phyloP scores from a whole-genome alignment of 2,113 vertebrate genomes.

The Nothobranchius furzeri region DNA sequence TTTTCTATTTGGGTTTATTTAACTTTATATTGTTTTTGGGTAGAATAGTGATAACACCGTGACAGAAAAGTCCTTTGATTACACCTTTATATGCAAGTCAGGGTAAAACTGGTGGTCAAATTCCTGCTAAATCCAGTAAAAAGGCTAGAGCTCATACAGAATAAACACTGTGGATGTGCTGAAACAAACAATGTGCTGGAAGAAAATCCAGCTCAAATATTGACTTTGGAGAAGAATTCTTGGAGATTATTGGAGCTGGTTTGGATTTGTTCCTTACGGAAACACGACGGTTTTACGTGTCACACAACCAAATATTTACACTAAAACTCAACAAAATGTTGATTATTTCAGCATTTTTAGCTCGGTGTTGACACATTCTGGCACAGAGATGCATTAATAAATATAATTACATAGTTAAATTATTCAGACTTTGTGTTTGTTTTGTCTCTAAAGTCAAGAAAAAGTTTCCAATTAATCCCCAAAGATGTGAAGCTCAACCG shows the following conservation, averaged over 20 bases:
- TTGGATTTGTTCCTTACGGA: background rate
- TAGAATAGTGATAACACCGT: too few relatives aligned
- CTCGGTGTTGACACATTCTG: too few relatives aligned
- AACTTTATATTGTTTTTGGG: too few relatives aligned
- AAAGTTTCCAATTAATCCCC: too few relatives aligned
- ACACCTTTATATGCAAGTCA: background rate
- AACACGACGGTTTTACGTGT: background rate
- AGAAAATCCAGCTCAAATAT: slow-evolving; percentile 32
- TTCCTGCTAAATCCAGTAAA: background rate
- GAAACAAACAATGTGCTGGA: slow-evolving; percentile 11
- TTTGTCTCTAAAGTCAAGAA: too few relatives aligned
- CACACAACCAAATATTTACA: too few relatives aligned
- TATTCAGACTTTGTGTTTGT: background rate
- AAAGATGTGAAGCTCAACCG: background rate
- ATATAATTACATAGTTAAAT: background rate
- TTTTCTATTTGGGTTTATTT: background rate
- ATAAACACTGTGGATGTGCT: background rate
- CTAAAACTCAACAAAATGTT: too few relatives aligned
- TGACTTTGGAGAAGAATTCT: slow-evolving; percentile 3
- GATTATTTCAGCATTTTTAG: background rate
- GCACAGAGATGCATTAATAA: too few relatives aligned
- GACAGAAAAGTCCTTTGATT: too few relatives aligned
- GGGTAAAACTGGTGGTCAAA: background rate
- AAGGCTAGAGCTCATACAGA: too few relatives aligned
- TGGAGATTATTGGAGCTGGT: background rate